Conservation (phyloP, 2,888 invertebrate genomes). For the Stegophylla sp. region DNA sequence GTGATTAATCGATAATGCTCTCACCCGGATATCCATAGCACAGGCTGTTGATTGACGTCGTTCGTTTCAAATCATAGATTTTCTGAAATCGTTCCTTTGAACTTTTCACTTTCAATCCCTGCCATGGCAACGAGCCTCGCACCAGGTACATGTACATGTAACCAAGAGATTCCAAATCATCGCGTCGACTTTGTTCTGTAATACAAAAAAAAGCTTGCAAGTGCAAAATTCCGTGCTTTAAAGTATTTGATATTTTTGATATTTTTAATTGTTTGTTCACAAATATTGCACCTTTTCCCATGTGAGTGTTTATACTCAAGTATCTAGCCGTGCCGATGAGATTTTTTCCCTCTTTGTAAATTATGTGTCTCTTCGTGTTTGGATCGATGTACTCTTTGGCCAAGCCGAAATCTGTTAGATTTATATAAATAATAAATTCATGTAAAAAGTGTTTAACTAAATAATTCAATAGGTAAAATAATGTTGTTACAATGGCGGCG, state of each 20-base stretch:
- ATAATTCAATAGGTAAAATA: too few relatives aligned
- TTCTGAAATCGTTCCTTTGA: constrained; percentile 99
- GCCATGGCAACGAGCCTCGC: constrained; percentile 99
- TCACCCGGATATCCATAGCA: constrained; percentile 74
- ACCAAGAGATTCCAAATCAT: constrained; percentile 98
- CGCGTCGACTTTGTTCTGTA: constrained; percentile 96
- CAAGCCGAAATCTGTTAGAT: constrained; percentile 90
- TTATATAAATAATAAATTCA: too few relatives aligned
- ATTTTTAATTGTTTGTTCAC: too few relatives aligned
- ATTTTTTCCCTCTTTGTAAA: constrained; percentile 99
- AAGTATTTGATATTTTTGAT: too few relatives aligned
- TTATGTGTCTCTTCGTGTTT: constrained; percentile 99
- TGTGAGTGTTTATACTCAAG: constrained; percentile 99
- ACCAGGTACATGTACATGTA: constrained; percentile 99
- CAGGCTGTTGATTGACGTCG: constrained; percentile 93
- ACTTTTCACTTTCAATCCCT: constrained; percentile 99
- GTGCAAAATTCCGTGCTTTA: too few relatives aligned
- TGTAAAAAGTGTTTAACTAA: too few relatives aligned
- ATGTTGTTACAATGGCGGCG: too few relatives aligned
- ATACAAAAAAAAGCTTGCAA: too few relatives aligned
- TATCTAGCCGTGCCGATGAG: constrained; percentile 99
- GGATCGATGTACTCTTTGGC: constrained; percentile 99
- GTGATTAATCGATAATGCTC: too few relatives aligned
- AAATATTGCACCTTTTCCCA: constrained; percentile 84
- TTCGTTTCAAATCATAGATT: constrained; percentile 99